These are phyloP conservation scores for Sipha flava DNA, from an alignment of 1,140 invertebrate genomes.

Conservation along the genomic window DNA sequence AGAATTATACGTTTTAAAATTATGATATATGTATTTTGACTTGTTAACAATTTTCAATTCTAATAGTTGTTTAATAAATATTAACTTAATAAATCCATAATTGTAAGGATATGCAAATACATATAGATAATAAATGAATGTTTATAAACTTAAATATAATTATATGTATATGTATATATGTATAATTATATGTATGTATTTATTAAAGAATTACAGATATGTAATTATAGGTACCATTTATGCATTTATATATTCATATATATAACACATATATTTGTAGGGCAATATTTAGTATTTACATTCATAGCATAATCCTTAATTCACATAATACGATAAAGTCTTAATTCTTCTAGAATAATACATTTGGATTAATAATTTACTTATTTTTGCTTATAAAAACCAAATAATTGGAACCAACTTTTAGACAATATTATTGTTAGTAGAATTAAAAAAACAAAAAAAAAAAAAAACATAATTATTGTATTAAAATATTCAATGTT, in stretches of 20 bases:
- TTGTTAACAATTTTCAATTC: constrained; percentile 7
- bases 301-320: neutral
- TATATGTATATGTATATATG: neutral
- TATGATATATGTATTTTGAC: neutral
- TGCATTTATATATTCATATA: constrained; percentile 11
- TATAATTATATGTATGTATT: neutral
- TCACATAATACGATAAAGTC: neutral
- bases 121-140: neutral
- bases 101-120: neutral
- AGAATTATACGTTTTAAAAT: neutral
- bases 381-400: neutral
- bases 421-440: constrained; percentile 1
- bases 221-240: neutral
- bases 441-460: neutral
- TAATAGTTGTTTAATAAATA: neutral
- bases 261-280: neutral
- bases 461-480: neutral
- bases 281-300: neutral
- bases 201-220: neutral
- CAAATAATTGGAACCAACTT: neutral
- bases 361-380: neutral
- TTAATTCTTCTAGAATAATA: neutral
- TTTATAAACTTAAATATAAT: too few species aligned
- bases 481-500: neutral
- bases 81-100: neutral